Evolutionary conservation across 2,797 vertebrate genomes (phyloP), one percentile per base, ranked within the genome.

Genomic region (Sebastes iracundus): DNA sequence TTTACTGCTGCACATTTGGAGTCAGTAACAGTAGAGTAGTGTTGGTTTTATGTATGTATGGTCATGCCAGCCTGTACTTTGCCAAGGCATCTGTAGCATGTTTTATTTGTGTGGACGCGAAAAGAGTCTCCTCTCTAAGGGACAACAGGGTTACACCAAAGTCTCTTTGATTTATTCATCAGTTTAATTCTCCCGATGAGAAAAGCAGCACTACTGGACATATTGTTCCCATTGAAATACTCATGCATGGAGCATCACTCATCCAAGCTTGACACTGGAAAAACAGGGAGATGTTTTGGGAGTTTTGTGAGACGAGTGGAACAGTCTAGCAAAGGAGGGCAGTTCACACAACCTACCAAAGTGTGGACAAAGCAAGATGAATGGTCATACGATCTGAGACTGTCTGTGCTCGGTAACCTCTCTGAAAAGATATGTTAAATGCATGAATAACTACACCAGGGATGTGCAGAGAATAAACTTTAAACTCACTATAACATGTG

Each of bases 141-240:
- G 74, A 90, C 77, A 72, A 66, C 64, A 59, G 78, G 33, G 83
- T 90, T 42, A 53, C 16, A 74, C 81, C 30, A 65, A 52, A 77
- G 60, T 72, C 38, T 38, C 32, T 79, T 81, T 91, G 85, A 92
- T 91, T 93, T 90, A 90, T 92, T 89, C 58, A 82, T 86, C 81
- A 72, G 75, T 82, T 81, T 69, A 83, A 88, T 88, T 71, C 68
- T 63, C 72, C 72, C 82, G 70, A 56, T 82, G 88, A 78, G 88
- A 87, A 80, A 88, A 86, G 28, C 79, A 49, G 84, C 75, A 30
- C 65, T 60, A 46, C 70, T 73, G 68, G 78, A 86, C 89, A 90
- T 82, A 89, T 82, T 89, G 87, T 93, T 92, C 88, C 82, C 75
- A 88, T 91, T 91, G 80, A 91, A 85, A 76, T 80, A 56, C 53